Conservation (phyloP, 1,140 invertebrate species). For the Pectinophora gossypiella region DNA sequence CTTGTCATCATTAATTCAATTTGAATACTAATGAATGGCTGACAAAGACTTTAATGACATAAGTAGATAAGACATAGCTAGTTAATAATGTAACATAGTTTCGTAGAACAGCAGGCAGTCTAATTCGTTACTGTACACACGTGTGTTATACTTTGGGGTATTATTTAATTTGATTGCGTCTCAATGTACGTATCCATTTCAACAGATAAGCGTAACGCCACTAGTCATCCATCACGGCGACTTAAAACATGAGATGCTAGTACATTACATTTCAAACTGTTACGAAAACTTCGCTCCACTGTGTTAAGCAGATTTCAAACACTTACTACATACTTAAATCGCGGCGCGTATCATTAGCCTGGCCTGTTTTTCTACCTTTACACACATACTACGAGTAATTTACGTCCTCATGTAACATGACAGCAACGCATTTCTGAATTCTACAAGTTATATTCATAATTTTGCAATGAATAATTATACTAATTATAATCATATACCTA, state of each 20-base stretch:
- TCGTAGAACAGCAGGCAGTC: too few relatives aligned
- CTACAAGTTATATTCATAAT: too few relatives aligned
- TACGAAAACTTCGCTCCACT: background rate
- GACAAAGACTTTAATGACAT: too few relatives aligned
- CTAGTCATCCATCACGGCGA: background rate
- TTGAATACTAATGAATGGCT: too few relatives aligned
- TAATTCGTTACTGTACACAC: too few relatives aligned
- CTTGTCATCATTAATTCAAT: too few relatives aligned
- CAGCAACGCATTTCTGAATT: background rate
- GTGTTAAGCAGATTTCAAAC: slow-evolving; percentile 3
- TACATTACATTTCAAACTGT: background rate
- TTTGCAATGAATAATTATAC: too few relatives aligned
- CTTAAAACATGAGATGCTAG: background rate
- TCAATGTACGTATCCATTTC: background rate
- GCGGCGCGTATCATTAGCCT: background rate
- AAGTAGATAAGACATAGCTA: too few relatives aligned
- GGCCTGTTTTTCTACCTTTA: background rate
- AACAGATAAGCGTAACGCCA: background rate
- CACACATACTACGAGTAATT: background rate
- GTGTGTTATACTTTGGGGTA: too few relatives aligned
- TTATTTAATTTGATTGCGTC: too few relatives aligned
- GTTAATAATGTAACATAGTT: too few relatives aligned
- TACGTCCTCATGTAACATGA: background rate
- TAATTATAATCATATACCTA: too few relatives aligned
- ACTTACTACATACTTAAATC: slow-evolving; percentile 4